Evolutionary conservation across 2,888 invertebrate genomes (phyloP).

Genomic region (Bhutanitis thaidina): DNA sequence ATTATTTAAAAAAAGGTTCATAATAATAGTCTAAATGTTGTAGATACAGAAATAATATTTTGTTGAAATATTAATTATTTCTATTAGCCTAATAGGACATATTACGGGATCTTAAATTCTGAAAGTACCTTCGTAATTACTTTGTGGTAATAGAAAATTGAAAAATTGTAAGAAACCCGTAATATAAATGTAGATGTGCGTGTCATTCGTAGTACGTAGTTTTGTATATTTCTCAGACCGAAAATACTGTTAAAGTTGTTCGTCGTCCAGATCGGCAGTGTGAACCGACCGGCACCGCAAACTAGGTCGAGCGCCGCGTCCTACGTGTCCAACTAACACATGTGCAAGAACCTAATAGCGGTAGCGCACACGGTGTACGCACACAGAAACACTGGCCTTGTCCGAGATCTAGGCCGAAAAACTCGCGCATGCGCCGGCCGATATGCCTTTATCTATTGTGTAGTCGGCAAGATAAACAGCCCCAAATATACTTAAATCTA

Average conservation of each 20-base stretch:
- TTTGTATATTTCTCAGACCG: constrained; percentile 5
- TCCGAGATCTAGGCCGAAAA: constrained; percentile 60
- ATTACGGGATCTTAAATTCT: too few species aligned
- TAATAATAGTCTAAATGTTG: too few species aligned
- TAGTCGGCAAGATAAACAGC: constrained; percentile 9
- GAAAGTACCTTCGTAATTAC: too few species aligned
- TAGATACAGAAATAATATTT: too few species aligned
- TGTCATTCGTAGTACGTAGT: too few species aligned
- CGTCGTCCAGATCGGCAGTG: constrained; percentile 26
- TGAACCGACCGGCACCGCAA: constrained; percentile 23
- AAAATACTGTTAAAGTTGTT: constrained; percentile 23
- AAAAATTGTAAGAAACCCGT: too few species aligned
- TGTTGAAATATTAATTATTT: too few species aligned
- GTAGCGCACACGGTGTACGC: constrained; percentile 28
- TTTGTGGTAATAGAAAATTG: too few species aligned
- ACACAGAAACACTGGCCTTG: constrained; percentile 36
- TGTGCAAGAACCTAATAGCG: constrained; percentile 26
- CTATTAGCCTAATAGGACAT: too few species aligned
- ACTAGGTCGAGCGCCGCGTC: constrained; percentile 57
- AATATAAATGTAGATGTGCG: too few species aligned
- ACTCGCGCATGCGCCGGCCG: constrained; percentile 54
- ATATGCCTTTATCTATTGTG: constrained; percentile 26
- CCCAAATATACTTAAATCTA: constrained; percentile 7
- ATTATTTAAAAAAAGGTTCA: too few species aligned
- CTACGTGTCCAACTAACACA: constrained; percentile 57